Evolutionary conservation across 2,888 invertebrate species (phyloP).

Genomic region (Fragum fragum): DNA sequence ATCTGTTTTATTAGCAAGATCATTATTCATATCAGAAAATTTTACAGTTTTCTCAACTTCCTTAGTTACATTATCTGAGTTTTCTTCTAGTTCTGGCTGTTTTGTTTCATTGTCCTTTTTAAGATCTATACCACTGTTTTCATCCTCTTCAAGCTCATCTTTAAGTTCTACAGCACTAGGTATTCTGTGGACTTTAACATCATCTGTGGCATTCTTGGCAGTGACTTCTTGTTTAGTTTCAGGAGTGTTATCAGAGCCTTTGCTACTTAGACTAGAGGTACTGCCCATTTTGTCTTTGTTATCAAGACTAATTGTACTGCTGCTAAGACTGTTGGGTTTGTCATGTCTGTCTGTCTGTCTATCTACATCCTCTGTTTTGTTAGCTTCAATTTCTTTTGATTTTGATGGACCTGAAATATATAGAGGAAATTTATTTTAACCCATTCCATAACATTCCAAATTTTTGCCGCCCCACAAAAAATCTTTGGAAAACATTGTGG

Average conservation of each 20-base stretch:
- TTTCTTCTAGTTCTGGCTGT: constrained; percentile 12
- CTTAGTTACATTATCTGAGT: constrained; percentile 2
- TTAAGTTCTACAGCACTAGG: constrained; percentile 40
- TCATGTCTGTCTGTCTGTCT: constrained; percentile 21
- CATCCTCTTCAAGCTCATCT: constrained; percentile 22
- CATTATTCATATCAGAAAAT: constrained; percentile 8
- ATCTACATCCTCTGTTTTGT: neutral
- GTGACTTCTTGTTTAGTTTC: constrained; percentile 13
- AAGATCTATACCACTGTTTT: neutral
- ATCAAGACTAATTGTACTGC: constrained; percentile 8
- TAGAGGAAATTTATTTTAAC: no score
- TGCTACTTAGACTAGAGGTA: constrained; percentile 39
- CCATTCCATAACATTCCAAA: no score
- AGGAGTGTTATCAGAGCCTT: constrained; percentile 10
- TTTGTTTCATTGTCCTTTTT: constrained; percentile 15
- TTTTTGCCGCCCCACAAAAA: no score
- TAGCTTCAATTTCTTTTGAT: constrained; percentile 25
- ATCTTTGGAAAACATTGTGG: no score
- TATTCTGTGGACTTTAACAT: constrained; percentile 45
- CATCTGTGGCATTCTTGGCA: constrained; percentile 12
- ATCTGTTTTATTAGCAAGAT: constrained; percentile 9
- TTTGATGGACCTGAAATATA: constrained; percentile 26
- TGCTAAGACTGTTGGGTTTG: constrained; percentile 10
- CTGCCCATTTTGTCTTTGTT: constrained; percentile 43
- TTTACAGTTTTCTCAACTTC: constrained; percentile 21